phyloP scores from a whole-genome alignment of 2,113 vertebrate genomes.

The Boulengeromyrus knoepffleri region DNA sequence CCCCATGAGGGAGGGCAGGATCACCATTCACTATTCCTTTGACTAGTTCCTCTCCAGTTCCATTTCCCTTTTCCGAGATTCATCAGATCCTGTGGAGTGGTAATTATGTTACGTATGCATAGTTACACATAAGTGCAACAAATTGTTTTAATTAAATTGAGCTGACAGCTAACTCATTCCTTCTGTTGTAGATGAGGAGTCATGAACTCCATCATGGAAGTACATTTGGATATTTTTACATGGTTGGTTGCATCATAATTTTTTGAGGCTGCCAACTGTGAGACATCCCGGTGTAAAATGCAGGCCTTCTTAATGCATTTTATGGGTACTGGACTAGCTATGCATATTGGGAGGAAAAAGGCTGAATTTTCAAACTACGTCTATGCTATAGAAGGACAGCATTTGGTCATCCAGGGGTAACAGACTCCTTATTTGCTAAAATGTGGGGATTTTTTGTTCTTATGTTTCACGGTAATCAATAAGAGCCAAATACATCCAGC shows the following conservation, averaged over 20 bases:
- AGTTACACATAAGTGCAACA: not conserved
- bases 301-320: not conserved
- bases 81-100: not conserved
- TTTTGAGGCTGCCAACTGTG: not conserved
- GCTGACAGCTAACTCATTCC: not conserved
- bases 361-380: not conserved
- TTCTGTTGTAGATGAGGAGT: not conserved
- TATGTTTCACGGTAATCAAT: not conserved
- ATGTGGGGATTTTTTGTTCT: not conserved
- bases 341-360: not conserved
- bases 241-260: not conserved
- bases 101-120: not conserved
- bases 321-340: not conserved
- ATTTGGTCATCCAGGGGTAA: not conserved
- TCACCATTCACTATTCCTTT: not conserved
- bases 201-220: not conserved
- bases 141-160: not conserved
- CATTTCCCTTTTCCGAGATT: not conserved
- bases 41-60: not conserved
- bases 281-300: not conserved
- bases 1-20: not conserved
- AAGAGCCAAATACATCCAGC: not conserved
- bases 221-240: not conserved
- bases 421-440: not conserved
- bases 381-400: not conserved